These are phyloP conservation scores for Phaethornis superciliosus DNA, from an alignment of 2,113 vertebrate genomes.

Conservation along the genomic window DNA sequence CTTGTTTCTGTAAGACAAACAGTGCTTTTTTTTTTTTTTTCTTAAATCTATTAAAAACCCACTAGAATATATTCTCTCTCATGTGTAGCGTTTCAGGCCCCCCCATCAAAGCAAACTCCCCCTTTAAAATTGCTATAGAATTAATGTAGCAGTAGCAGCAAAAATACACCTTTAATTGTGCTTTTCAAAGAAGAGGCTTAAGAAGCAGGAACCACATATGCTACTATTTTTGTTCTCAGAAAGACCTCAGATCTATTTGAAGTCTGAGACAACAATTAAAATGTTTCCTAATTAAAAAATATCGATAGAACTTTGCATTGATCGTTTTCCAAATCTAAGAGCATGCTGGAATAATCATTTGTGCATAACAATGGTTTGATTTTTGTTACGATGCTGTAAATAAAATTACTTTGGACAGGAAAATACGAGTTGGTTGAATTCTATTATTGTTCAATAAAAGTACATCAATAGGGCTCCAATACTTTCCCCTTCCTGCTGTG, in stretches of 20 bases:
- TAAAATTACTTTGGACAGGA: conserved; percentile 36
- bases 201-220: background rate
- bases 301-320: background rate
- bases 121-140: conserved; percentile 3
- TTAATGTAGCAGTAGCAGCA: background rate
- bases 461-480: background rate
- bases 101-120: background rate
- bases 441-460: conserved; percentile 21
- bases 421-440: conserved; percentile 34
- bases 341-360: background rate
- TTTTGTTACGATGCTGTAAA: conserved; percentile 54
- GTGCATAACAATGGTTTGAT: background rate
- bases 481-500: background rate
- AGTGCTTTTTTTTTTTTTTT: conserved; percentile 28
- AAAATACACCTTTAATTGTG: background rate
- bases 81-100: background rate
- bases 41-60: conserved; percentile 49
- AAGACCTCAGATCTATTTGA: background rate
- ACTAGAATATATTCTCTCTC: conserved; percentile 36
- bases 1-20: conserved; percentile 69
- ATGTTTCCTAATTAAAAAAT: background rate
- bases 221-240: background rate
- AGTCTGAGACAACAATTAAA: background rate
- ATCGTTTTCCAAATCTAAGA: background rate
- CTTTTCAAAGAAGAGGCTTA: background rate